Evolutionary conservation across 1,140 invertebrate genomes (phyloP), one percentile per base, ranked within the genome.

Genomic region (Calliphora vicina): DNA sequence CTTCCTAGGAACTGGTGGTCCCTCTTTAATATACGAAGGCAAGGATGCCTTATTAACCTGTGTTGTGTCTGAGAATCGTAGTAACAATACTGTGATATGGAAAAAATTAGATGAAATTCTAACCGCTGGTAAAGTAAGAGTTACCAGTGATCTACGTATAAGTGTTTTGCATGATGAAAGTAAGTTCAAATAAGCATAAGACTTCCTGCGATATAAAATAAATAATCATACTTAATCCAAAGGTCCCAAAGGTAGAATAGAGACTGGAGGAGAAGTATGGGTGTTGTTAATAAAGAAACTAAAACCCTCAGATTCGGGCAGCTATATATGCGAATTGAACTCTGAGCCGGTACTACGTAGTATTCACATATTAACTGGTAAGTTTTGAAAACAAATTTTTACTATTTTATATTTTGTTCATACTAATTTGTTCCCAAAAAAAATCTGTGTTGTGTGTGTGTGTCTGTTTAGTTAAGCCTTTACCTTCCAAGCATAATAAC

Each of bases 241-340:
- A 93, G 92, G 84, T 87, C 92, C 92, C 0, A 91, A 91, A 2
- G 91, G 91, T 20, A 86, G 82, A 25, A 89, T 92, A 80, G 88
- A 87, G 43, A 91, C 92, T 91, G 92, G 94, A 17, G 95, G 95
- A 1, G 95, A 96, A 86, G 95, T 96, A 15, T 97, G 96, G 95
- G 95, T 96, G 29, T 91, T 97, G n/a, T 93, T 95, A 61, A 96
- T 97, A 86, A 94, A 94, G 86, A 91, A 92, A 27, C 93, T 94
- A 1, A 94, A 93, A 86, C 88, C 93, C 4, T 92, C 92, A 9
- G 96, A 97, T 89, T 93, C 94, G 6, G 96, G 96, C 3, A 91
- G 95, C 9, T 97, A 97, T 87, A 93, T 95, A 84, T 97, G 96
- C 85, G 95, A 96, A 90, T 93, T 96, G 0, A 97, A 96, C 91